Evolutionary conservation across 2,888 invertebrate species (phyloP).

Genomic region (Microplitis manilae): DNA sequence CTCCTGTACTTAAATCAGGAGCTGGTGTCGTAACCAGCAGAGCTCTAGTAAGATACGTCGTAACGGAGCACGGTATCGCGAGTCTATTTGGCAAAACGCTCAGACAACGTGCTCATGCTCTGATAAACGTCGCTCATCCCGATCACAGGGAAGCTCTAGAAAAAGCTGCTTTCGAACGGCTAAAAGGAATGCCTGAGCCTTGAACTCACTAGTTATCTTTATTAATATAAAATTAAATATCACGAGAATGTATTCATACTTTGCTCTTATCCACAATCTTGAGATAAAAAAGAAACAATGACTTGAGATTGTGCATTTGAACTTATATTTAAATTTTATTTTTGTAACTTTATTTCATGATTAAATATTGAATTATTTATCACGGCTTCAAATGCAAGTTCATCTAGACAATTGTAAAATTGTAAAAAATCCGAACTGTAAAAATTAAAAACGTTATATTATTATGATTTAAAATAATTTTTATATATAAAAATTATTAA

Average conservation of each 20-base stretch:
- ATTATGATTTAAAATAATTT: constrained; percentile 30
- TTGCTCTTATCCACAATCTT: neutral
- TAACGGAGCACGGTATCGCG: constrained; percentile 80
- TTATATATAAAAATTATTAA: constrained; percentile 37
- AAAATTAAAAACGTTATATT: neutral
- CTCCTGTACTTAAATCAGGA: constrained; percentile 76
- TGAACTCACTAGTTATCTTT: constrained; percentile 46
- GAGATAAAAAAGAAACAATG: neutral
- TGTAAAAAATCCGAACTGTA: constrained; percentile 26
- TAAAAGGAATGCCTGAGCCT: constrained; percentile 70
- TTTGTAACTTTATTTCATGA: neutral
- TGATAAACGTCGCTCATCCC: constrained; percentile 79
- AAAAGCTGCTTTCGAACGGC: constrained; percentile 77
- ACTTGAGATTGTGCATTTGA: neutral
- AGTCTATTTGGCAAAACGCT: constrained; percentile 79
- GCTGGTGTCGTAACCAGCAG: constrained; percentile 80
- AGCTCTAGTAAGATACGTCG: constrained; percentile 79
- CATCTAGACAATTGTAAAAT: constrained; percentile 14
- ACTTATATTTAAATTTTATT: neutral
- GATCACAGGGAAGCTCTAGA: constrained; percentile 77
- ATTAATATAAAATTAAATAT: neutral
- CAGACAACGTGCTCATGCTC: constrained; percentile 78
- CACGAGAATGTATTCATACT: neutral
- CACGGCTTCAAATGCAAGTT: neutral
- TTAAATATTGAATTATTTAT: neutral